These are phyloP conservation scores for Eristalis intricaria DNA, from an alignment of 2,888 invertebrate genomes.

Conservation along the genomic window DNA sequence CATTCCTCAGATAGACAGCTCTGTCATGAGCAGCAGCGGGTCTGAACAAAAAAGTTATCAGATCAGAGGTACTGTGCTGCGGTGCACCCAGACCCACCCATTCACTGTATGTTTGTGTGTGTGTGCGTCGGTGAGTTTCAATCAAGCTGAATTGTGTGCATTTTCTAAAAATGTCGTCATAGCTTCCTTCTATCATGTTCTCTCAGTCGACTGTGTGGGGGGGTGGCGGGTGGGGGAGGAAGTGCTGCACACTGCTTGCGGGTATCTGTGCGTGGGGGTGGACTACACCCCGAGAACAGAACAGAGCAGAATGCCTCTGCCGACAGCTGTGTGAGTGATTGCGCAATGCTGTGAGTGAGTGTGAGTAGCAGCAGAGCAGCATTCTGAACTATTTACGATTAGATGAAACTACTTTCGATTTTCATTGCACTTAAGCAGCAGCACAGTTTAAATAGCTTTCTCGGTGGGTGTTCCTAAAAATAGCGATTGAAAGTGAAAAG, in stretches of 20 bases:
- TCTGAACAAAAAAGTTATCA: not conserved
- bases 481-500: slow-evolving; percentile 51
- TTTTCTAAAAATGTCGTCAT: slow-evolving; percentile 70
- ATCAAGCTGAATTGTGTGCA: slow-evolving; percentile 64
- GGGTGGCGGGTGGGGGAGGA: not conserved
- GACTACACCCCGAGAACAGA: not conserved
- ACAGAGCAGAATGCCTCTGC: not conserved
- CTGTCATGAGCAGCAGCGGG: slow-evolving; percentile 34
- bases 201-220: slow-evolving; percentile 7
- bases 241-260: not conserved
- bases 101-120: slow-evolving; percentile 39
- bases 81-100: slow-evolving; percentile 12
- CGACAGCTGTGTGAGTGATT: slow-evolving; percentile 34
- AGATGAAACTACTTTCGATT: slow-evolving; percentile 59
- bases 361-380: not conserved
- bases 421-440: slow-evolving; percentile 60
- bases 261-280: not conserved
- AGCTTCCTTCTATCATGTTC: slow-evolving; percentile 54
- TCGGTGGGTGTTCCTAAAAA: slow-evolving; percentile 39
- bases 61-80: not conserved
- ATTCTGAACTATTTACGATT: slow-evolving; percentile 50
- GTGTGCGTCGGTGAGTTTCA: slow-evolving; percentile 49
- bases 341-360: slow-evolving; percentile 25
- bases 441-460: slow-evolving; percentile 50
- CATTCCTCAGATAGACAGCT: slow-evolving; percentile 36